A percentile compares a stretch with the other conserved stretches of the same genome.
Evolutionary conservation across 30 jellyfish, hydroid and myxozoan species (phyloP).

Genomic region (Aurelia coerulea): DNA sequence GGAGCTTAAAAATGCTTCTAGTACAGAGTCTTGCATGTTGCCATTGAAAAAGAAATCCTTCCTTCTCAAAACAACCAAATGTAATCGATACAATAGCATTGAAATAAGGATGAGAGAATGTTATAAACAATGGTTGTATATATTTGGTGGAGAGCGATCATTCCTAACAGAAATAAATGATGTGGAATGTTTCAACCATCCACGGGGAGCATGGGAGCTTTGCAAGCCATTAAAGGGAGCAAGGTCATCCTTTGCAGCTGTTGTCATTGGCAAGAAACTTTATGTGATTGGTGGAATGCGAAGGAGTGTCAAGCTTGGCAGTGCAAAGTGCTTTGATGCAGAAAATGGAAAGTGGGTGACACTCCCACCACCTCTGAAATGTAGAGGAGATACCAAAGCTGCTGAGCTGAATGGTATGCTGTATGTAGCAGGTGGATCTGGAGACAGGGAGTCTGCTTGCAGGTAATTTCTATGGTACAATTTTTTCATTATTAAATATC

Average conservation of each 20-base stretch:
- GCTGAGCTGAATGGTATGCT: conserved; percentile 69
- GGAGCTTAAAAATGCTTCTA: conserved; percentile 25
- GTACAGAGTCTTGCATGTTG: background rate
- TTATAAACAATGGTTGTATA: conserved; percentile 83
- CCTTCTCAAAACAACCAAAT: conserved; percentile 12
- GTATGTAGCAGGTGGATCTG: conserved; percentile 98
- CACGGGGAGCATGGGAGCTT: conserved; percentile 61
- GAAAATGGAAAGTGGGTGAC: conserved; percentile 81
- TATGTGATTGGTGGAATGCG: conserved; percentile 82
- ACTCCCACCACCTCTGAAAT: conserved; percentile 77
- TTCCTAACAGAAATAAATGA: conserved; percentile 75
- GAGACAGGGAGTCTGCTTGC: conserved; percentile 92
- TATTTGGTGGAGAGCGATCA: conserved; percentile 91
- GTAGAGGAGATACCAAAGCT: conserved; percentile 90
- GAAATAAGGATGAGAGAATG: conserved; percentile 59
- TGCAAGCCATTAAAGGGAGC: conserved; percentile 78
- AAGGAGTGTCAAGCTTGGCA: conserved; percentile 70
- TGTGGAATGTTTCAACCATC: conserved; percentile 61
- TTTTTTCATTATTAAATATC: background rate
- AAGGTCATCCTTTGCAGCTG: conserved; percentile 91
- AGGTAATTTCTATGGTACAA: conserved; percentile 45
- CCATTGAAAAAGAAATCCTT: background rate
- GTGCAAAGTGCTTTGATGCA: conserved; percentile 84
- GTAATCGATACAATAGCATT: conserved; percentile 6
- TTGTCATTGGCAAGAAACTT: conserved; percentile 55